phyloP scores from a whole-genome alignment of 1,140 invertebrate species.

The Zaprionus nigranus region DNA sequence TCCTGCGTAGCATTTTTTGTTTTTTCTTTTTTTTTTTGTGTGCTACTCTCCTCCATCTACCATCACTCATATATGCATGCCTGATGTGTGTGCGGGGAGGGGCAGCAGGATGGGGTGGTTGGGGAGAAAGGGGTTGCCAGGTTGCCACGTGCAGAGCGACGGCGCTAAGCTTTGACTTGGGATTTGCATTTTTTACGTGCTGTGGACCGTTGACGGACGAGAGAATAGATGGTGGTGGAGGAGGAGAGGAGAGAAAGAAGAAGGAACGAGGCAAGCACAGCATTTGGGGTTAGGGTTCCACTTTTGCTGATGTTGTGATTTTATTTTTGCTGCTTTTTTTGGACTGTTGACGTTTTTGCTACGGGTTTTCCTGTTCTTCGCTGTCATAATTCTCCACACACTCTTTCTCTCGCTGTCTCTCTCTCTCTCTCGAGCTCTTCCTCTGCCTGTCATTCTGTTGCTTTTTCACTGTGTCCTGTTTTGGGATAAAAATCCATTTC shows the following conservation, averaged over 20 bases:
- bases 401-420: constrained; percentile 12
- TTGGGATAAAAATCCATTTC: constrained; percentile 83
- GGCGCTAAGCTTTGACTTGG: constrained; percentile 81
- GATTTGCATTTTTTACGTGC: constrained; percentile 81
- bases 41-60: constrained; percentile 13
- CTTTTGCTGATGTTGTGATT: constrained; percentile 78
- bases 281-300: constrained; percentile 42
- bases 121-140: constrained; percentile 57
- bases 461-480: constrained; percentile 64
- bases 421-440: constrained; percentile 13
- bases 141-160: constrained; percentile 68
- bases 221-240: background rate
- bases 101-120: background rate
- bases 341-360: constrained; percentile 56
- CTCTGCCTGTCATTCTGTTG: constrained; percentile 22
- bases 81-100: constrained; percentile 8
- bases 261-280: background rate
- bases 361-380: constrained; percentile 48
- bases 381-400: constrained; percentile 51
- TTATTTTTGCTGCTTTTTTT: constrained; percentile 35
- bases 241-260: background rate
- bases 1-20: constrained; percentile 65
- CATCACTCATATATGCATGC: constrained; percentile 61
- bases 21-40: background rate
- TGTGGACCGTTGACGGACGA: constrained; percentile 36